phyloP scores from a whole-genome alignment of 2,888 invertebrate species.

The Balanococcus diminutus region DNA sequence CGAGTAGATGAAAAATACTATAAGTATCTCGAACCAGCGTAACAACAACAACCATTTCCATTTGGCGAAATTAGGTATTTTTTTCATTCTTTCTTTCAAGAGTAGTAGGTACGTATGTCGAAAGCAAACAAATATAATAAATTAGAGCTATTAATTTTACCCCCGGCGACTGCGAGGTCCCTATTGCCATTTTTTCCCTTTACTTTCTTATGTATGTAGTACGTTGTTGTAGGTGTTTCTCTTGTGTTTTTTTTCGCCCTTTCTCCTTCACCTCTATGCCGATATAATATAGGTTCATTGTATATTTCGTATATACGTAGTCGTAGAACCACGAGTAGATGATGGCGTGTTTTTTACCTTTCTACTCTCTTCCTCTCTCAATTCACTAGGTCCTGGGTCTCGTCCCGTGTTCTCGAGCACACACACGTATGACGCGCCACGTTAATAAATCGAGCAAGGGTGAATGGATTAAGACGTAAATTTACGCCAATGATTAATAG shows the following conservation, averaged over 20 bases:
- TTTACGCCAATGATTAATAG: neutral
- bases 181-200: neutral
- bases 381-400: neutral
- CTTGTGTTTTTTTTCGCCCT: neutral
- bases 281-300: too few relatives aligned
- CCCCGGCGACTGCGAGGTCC: neutral
- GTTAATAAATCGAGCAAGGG: slow-evolving; percentile 41
- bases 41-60: neutral
- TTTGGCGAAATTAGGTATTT: neutral
- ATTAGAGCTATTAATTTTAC: neutral
- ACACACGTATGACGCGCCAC: neutral
- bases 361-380: neutral
- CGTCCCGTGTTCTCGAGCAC: neutral
- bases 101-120: neutral
- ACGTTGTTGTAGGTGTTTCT: too few relatives aligned
- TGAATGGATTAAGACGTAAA: slow-evolving; percentile 43
- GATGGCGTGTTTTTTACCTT: neutral
- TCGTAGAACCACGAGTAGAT: neutral
- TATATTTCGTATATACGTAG: too few relatives aligned
- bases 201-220: too few relatives aligned
- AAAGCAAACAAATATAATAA: slow-evolving; percentile 5
- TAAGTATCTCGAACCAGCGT: neutral
- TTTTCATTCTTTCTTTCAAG: too few relatives aligned
- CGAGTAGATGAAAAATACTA: too few relatives aligned
- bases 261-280: neutral